Conservation (phyloP, 1,140 invertebrate species). For the Heliconius congener region DNA sequence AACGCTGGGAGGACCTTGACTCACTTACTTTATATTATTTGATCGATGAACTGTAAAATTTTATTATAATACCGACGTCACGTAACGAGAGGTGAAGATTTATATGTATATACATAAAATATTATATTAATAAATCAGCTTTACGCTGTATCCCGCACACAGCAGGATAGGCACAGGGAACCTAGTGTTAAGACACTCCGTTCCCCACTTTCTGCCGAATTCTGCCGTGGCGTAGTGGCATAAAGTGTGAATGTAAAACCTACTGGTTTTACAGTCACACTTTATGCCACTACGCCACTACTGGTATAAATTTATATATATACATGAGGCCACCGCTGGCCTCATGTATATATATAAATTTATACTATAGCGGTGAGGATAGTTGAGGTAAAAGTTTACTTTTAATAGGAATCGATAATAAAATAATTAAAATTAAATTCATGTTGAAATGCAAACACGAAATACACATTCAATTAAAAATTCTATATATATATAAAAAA, state of each 20-base stretch:
- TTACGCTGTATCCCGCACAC: too few relatives aligned
- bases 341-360: too few relatives aligned
- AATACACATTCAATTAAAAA: background rate
- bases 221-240: too few relatives aligned
- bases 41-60: slow-evolving; percentile 26
- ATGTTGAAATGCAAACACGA: background rate
- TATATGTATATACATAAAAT: background rate
- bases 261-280: too few relatives aligned
- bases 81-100: background rate
- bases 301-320: too few relatives aligned
- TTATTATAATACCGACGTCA: background rate
- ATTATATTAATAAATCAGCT: too few relatives aligned
- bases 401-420: background rate
- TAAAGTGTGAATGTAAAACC: too few relatives aligned
- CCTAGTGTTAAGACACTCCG: too few relatives aligned
- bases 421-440: background rate
- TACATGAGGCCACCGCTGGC: too few relatives aligned
- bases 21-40: slow-evolving; percentile 25
- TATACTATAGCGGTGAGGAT: background rate
- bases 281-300: too few relatives aligned
- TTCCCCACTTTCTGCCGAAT: too few relatives aligned
- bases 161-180: too few relatives aligned
- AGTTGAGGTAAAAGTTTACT: background rate
- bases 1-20: slow-evolving; percentile 17
- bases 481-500: background rate